Evolutionary conservation across 2,113 vertebrate genomes (phyloP), one percentile per base, ranked within the genome.

Genomic region (Pampusana beccarii): DNA sequence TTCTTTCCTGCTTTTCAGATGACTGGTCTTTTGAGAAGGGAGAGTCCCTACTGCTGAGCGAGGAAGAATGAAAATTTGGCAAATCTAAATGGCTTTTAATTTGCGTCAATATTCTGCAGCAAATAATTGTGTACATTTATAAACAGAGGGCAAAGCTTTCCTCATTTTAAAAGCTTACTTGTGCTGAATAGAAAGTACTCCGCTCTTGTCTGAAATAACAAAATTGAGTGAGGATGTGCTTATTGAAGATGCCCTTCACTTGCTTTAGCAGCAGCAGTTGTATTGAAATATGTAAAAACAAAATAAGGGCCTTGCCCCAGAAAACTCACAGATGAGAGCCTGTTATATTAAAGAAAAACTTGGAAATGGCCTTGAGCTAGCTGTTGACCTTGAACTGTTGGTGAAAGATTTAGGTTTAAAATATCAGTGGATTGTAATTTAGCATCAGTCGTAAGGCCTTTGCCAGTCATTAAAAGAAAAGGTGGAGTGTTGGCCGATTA

Each of bases 331-430:
- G 78, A 44, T 38, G 69, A 57, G 62, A 53, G 34, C 36, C 48
- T 10, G 0, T 61, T 62, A 24, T 28, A 28, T 40, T 66, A 23
- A 67, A 64, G 69, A 17, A 18, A 65, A 80, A 31, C 33, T 15
- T 58, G 72, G 79, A 48, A 54, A 34, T n/a, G 60, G 90, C 90
- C 82, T 86, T 36, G 75, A 86, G 53, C 26, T 73, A 54, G 28
- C 44, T 69, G n/a, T 9, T 92, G 80, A 97, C 96, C 95, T 95
- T 92, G 94, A 86, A 25, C 1, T 72, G 69, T 5, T 79, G 83
- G 86, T 74, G 70, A 75, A 11, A 58, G 8, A 15, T 56, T 90
- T 67, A 28, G 48, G 16, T 58, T 51, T 73, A 38, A 69, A 54
- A 4, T 28, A 6, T 5, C 5, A 17, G 29, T 53, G 53, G 29